Evolutionary conservation across 2,888 invertebrate species (phyloP).

Genomic region (Agonopterix subpropinquella): DNA sequence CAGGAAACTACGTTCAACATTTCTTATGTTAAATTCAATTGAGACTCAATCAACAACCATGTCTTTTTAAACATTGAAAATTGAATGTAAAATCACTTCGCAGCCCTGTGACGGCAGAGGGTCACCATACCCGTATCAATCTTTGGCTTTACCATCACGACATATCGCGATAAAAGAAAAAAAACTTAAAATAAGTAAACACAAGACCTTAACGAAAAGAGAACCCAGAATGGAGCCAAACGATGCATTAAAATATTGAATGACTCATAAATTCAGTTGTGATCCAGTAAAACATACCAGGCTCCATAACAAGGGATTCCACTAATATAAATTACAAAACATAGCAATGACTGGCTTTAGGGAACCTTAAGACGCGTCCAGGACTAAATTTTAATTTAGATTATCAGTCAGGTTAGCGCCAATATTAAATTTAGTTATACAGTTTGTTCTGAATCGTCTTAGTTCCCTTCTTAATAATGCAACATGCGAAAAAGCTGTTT

Average conservation of each 20-base stretch:
- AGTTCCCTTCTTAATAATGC: not conserved
- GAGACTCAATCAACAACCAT: conserved; percentile 13
- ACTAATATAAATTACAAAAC: too few relatives aligned
- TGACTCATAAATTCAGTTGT: conserved; percentile 36
- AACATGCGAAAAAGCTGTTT: too few relatives aligned
- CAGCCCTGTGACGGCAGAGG: conserved; percentile 72
- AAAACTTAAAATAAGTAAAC: conserved; percentile 34
- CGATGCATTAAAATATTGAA: not conserved
- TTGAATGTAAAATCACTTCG: conserved; percentile 41
- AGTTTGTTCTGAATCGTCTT: too few relatives aligned
- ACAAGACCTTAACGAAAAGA: conserved; percentile 28
- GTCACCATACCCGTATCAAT: conserved; percentile 76
- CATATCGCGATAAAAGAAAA: conserved; percentile 60
- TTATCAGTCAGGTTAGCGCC: not conserved
- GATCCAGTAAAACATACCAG: conserved; percentile 32
- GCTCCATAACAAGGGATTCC: not conserved
- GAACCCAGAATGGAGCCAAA: conserved; percentile 43
- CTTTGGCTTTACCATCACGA: conserved; percentile 77
- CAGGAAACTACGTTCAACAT: conserved; percentile 38
- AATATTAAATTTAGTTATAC: too few relatives aligned
- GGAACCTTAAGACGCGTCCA: not conserved
- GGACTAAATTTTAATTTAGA: not conserved
- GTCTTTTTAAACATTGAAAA: conserved; percentile 12
- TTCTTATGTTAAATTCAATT: not conserved
- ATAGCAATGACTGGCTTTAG: conserved; percentile 10